Evolutionary conservation across 1,140 invertebrate genomes (phyloP), one percentile per base, ranked within the genome.

Genomic region (Bacillus rossius): DNA sequence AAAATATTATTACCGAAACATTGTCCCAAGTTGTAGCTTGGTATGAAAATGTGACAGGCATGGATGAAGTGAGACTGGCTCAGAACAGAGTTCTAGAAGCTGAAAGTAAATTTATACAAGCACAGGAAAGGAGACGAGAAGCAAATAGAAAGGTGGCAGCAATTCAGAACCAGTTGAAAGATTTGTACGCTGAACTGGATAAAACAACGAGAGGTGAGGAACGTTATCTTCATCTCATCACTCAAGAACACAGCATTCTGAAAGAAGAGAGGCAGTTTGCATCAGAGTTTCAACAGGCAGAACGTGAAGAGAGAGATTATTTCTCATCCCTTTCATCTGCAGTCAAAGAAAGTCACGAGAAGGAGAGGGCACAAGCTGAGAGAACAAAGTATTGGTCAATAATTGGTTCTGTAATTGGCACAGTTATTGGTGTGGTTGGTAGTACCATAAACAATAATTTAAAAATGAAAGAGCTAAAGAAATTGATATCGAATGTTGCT

Each of bases 341-440:
- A 1, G 77, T 89, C 0, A 81, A 88, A 63, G 77, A 86, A 14
- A 84, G 84, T 56, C 87, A 89, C 65, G 87, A 89, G 65, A 79
- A 85, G 59, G 87, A 90, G 69, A 69, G 86, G 42, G 81, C 85
- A 2, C 82, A 87, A 67, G 84, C 85, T 13, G 85, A 89, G 68
- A 76, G 83, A 62, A 89, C 87, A 55, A 89, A 89, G 70, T 89
- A 90, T 66, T 88, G 86, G 85, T 87, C 85, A 51, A 79, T 89
- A 45, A 82, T 87, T 19, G 86, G 84, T 14, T 88, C 86, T 4
- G 73, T 88, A 62, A 69, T 85, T 41, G 86, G 86, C 17, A 85
- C 86, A 25, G 69, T 82, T 0, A 74, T 88, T 5, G 86, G 86
- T 17, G 82, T 88, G 60, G 67, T 82, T 4, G 85, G 84, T 25